Conservation (phyloP, 2,888 invertebrate species). For the Drosophila kuntzei region DNA sequence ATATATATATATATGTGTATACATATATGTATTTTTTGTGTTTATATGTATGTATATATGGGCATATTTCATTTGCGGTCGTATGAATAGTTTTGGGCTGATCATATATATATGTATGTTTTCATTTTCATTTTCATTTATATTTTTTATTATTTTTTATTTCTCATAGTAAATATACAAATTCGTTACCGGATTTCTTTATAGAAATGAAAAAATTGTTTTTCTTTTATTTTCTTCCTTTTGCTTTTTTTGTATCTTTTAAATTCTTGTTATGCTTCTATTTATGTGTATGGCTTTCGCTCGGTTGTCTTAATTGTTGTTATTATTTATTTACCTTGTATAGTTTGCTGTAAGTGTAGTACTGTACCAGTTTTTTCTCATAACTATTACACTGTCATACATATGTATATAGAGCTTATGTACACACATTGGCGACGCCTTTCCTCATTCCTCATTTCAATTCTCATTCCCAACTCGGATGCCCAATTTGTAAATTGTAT, state of each 20-base stretch:
- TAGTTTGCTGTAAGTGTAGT: slow-evolving; percentile 81
- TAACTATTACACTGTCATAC: slow-evolving; percentile 52
- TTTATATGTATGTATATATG: slow-evolving; percentile 48
- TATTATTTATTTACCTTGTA: slow-evolving; percentile 72
- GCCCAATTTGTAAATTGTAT: slow-evolving; percentile 58
- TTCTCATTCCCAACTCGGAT: background rate
- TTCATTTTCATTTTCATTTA: slow-evolving; percentile 24
- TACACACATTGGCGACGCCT: slow-evolving; percentile 67
- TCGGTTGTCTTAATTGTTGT: slow-evolving; percentile 34
- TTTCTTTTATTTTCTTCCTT: slow-evolving; percentile 25
- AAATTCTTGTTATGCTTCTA: slow-evolving; percentile 73
- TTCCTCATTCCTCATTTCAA: slow-evolving; percentile 9
- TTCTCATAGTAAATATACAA: slow-evolving; percentile 76
- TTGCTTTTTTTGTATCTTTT: slow-evolving; percentile 40
- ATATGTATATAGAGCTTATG: slow-evolving; percentile 59
- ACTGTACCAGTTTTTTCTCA: slow-evolving; percentile 65
- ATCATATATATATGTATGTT: slow-evolving; percentile 41
- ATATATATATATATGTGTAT: slow-evolving; percentile 41
- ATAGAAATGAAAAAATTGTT: slow-evolving; percentile 77
- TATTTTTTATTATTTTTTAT: slow-evolving; percentile 35
- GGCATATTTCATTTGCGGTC: slow-evolving; percentile 60
- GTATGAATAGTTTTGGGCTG: slow-evolving; percentile 48
- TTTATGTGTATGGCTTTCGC: slow-evolving; percentile 70
- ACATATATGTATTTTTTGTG: slow-evolving; percentile 40
- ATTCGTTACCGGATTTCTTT: slow-evolving; percentile 79